A percentile compares a stretch with the other conserved stretches of the same genome.
Evolutionary conservation across 2,113 vertebrate species (phyloP).

Genomic region (Addax nasomaculatus): DNA sequence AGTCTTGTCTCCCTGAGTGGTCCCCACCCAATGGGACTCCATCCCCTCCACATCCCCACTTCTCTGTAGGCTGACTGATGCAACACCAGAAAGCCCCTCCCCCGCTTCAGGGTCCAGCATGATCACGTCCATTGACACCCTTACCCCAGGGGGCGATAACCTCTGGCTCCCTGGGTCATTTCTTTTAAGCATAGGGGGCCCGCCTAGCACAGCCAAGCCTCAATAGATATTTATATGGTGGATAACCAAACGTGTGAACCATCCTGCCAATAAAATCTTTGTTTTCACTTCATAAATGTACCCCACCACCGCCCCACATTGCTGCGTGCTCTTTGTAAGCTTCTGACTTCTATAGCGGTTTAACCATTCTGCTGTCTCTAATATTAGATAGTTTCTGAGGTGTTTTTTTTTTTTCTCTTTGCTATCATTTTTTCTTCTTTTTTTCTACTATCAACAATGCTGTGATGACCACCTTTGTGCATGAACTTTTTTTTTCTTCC

Average conservation of each 20-base stretch:
- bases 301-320: not conserved
- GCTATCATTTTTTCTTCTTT: not conserved
- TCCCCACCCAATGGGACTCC: fast-evolving
- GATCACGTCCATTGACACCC: fast-evolving
- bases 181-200: not conserved
- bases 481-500: not conserved
- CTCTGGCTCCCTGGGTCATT: fast-evolving
- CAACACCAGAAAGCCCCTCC: not conserved
- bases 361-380: not conserved
- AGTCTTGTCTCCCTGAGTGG: fast-evolving
- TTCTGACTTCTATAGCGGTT: fast-evolving
- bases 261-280: not conserved
- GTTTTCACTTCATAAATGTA: not conserved
- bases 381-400: not conserved
- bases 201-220: not conserved
- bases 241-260: not conserved
- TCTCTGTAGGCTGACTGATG: fast-evolving
- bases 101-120: not conserved
- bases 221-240: not conserved
- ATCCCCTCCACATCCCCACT: fast-evolving
- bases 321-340: fast-evolving
- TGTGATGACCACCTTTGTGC: not conserved
- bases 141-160: fast-evolving
- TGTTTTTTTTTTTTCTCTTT: not conserved
- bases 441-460: not conserved